Evolutionary conservation across 1,140 invertebrate species (phyloP).

Genomic region (Monochamus saltuarius): DNA sequence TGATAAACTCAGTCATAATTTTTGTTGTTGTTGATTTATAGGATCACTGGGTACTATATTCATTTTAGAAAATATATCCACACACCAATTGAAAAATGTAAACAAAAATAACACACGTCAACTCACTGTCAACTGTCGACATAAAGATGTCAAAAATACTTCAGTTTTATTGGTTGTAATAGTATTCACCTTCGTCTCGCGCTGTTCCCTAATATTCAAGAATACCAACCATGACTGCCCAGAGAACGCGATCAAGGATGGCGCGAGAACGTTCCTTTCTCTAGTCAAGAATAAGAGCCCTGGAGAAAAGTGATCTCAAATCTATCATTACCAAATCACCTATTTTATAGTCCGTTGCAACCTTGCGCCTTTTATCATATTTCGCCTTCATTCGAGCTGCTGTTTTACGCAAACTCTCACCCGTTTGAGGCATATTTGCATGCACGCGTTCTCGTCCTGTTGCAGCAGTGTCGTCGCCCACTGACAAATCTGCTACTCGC

Average conservation of each 20-base stretch:
- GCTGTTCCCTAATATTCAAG: constrained; percentile 4
- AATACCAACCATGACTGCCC: no score
- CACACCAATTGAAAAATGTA: no score
- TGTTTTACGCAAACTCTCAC: neutral
- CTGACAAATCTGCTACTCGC: no score
- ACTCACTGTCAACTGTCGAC: neutral
- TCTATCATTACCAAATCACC: constrained; percentile 39
- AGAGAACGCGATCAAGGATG: no score
- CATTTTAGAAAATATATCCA: no score
- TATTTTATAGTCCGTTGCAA: constrained; percentile 16
- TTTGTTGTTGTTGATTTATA: neutral
- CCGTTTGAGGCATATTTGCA: no score
- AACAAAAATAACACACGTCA: no score
- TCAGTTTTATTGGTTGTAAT: neutral
- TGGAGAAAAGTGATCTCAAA: constrained; percentile 35
- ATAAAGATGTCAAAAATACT: neutral
- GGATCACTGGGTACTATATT: neutral
- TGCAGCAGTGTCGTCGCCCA: no score
- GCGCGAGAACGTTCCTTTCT: no score
- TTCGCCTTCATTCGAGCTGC: constrained; percentile 10
- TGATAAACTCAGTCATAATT: neutral
- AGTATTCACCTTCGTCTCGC: neutral
- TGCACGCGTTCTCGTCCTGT: no score
- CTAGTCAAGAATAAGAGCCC: no score
- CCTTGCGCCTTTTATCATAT: constrained; percentile 24